Conservation (phyloP, 2,888 invertebrate genomes). For the Ernsta delagoae region DNA sequence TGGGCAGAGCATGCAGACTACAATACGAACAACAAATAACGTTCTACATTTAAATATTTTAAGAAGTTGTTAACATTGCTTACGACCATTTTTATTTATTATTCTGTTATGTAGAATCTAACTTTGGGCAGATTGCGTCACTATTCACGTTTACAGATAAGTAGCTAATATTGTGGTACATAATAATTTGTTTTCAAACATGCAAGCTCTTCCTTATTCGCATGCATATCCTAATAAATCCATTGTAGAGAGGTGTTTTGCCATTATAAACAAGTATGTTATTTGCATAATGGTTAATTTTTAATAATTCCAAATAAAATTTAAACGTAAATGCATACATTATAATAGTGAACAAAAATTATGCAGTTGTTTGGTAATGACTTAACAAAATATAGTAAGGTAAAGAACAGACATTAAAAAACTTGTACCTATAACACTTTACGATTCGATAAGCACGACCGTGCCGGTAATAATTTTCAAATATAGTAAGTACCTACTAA, state of each 20-base stretch:
- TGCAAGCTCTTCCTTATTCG: slow-evolving; percentile 2
- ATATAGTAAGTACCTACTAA: not conserved
- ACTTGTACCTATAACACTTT: slow-evolving; percentile 3
- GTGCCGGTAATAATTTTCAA: not conserved
- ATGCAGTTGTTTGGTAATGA: not conserved
- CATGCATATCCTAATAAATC: not conserved
- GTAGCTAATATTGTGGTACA: not conserved
- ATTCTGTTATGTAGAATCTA: slow-evolving; percentile 16
- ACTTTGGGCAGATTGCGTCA: slow-evolving; percentile 29
- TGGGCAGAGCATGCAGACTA: slow-evolving; percentile 48
- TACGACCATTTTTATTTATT: slow-evolving; percentile 15
- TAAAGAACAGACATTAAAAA: not conserved
- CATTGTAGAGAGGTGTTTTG: not conserved
- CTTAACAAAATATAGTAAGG: not conserved
- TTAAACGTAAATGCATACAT: too few species aligned
- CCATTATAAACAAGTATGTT: not conserved
- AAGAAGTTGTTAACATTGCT: slow-evolving; percentile 34
- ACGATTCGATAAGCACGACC: slow-evolving; percentile 10
- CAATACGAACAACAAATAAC: slow-evolving; percentile 41
- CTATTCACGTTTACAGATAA: slow-evolving; percentile 1
- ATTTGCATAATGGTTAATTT: not conserved
- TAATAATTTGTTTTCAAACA: not conserved
- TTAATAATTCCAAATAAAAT: not conserved
- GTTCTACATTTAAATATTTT: slow-evolving; percentile 38
- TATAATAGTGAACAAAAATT: not conserved